Percentiles rank a stretch among this genome's conserved stretches.
Conservation (phyloP, 1,140 invertebrate genomes). For the Solenopsis invicta region DNA sequence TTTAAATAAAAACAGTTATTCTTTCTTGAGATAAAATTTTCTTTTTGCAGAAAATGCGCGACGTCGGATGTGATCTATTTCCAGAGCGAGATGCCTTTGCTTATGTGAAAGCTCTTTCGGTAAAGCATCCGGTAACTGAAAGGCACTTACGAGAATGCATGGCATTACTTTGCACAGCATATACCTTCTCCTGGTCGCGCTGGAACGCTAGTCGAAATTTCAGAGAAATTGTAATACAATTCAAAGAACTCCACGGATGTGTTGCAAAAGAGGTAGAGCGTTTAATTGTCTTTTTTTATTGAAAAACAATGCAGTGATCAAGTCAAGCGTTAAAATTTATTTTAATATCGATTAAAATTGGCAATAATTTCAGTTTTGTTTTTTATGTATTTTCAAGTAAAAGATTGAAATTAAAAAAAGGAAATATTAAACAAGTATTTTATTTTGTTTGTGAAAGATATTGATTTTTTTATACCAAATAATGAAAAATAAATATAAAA, state of each 20-base stretch:
- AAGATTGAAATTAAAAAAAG: background rate
- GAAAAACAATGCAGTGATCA: background rate
- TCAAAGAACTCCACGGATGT: constrained; percentile 90
- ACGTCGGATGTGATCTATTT: constrained; percentile 95
- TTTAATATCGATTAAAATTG: background rate
- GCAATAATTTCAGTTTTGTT: background rate
- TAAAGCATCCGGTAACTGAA: constrained; percentile 92
- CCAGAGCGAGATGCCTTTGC: constrained; percentile 94
- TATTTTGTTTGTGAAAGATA: background rate
- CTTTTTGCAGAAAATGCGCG: constrained; percentile 89
- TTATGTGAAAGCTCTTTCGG: constrained; percentile 92
- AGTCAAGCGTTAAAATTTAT: background rate
- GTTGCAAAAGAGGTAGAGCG: constrained; percentile 77
- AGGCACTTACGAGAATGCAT: constrained; percentile 94
- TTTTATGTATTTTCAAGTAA: background rate
- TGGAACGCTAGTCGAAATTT: constrained; percentile 91
- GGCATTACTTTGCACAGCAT: constrained; percentile 91
- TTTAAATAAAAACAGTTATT: constrained; percentile 6
- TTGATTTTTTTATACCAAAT: background rate
- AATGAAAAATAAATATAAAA: constrained; percentile 8
- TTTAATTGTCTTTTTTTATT: background rate
- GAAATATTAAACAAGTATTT: background rate
- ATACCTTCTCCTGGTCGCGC: constrained; percentile 95
- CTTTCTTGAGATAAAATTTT: background rate
- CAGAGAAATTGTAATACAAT: constrained; percentile 91